These are phyloP conservation scores for Silurus asotus DNA, from an alignment of 2,113 vertebrate species.

Conservation along the genomic window DNA sequence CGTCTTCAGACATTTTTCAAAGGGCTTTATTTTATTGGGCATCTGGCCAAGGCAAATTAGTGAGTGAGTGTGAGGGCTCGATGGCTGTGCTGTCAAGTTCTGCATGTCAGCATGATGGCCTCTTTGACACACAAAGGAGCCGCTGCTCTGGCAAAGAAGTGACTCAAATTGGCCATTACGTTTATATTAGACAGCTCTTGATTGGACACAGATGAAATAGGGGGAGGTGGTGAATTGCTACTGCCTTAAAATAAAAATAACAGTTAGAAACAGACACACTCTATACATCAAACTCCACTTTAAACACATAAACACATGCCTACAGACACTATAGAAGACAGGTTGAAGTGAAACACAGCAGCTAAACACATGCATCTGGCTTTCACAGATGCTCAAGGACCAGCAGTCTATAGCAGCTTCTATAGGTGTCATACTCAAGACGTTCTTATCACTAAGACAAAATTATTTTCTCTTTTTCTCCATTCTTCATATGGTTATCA, in stretches of 20 bases:
- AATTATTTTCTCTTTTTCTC: not conserved
- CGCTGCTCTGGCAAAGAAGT: slow-evolving; percentile 23
- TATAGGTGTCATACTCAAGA: slow-evolving; percentile 19
- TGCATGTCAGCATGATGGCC: slow-evolving; percentile 4
- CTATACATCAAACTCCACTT: slow-evolving; percentile 25
- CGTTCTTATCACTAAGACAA: slow-evolving; percentile 10
- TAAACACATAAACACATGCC: slow-evolving; percentile 24
- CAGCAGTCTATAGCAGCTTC: slow-evolving; percentile 25
- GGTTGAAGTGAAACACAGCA: slow-evolving; percentile 50
- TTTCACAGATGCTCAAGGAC: slow-evolving; percentile 34
- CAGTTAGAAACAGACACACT: slow-evolving; percentile 28
- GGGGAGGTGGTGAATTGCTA: slow-evolving; percentile 19
- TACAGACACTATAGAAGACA: not conserved
- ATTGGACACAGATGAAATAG: not conserved
- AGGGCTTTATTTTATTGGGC: slow-evolving; percentile 29
- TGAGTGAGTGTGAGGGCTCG: slow-evolving; percentile 15
- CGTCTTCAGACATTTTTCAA: slow-evolving; percentile 19
- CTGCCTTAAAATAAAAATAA: slow-evolving; percentile 44
- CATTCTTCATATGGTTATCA: not conserved
- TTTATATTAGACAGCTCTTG: slow-evolving; percentile 45
- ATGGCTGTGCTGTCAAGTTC: slow-evolving; percentile 36
- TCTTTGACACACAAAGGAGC: slow-evolving; percentile 36
- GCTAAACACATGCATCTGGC: slow-evolving; percentile 41
- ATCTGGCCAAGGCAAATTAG: slow-evolving; percentile 29
- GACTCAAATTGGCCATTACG: slow-evolving; percentile 38